Evolutionary conservation across 2,113 vertebrate species (phyloP).

Genomic region (Calyptommatus sinebrachiatus): DNA sequence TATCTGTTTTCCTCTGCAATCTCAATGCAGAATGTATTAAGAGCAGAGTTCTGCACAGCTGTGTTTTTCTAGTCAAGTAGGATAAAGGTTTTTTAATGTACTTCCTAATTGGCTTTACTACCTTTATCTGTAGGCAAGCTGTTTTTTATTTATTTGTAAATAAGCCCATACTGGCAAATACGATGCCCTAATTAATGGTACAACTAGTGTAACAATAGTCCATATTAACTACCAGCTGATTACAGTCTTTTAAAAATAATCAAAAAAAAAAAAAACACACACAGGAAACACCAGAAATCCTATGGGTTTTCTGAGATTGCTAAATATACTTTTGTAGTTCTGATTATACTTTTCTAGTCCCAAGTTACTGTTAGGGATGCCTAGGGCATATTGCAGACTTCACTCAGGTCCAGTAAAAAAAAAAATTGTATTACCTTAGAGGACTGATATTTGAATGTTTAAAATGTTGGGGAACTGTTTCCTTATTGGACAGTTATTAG

Average conservation of each 20-base stretch:
- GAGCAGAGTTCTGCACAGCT: conserved; percentile 54
- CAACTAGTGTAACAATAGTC: conserved; percentile 19
- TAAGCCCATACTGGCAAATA: conserved; percentile 29
- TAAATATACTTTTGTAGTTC: background rate
- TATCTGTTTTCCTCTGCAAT: conserved; percentile 50
- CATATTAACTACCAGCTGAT: conserved; percentile 23
- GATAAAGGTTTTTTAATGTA: conserved; percentile 45
- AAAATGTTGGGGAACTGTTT: too few species aligned
- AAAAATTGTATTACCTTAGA: too few species aligned
- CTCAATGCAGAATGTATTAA: conserved; percentile 52
- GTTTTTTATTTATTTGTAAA: conserved; percentile 52
- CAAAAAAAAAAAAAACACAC: background rate
- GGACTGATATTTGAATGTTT: too few species aligned
- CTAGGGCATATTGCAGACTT: too few species aligned
- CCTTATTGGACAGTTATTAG: too few species aligned
- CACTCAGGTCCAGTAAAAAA: too few species aligned
- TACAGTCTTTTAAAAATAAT: conserved; percentile 9
- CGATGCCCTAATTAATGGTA: conserved; percentile 35
- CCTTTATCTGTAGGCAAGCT: conserved; percentile 57
- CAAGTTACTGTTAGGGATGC: too few species aligned
- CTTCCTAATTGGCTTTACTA: conserved; percentile 51
- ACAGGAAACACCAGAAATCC: conserved; percentile 14
- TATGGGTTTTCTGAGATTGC: background rate
- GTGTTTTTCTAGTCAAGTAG: conserved; percentile 49
- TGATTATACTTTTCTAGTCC: too few species aligned